phyloP scores from a whole-genome alignment of 2,113 vertebrate species.

The Ornithorhynchus anatinus region DNA sequence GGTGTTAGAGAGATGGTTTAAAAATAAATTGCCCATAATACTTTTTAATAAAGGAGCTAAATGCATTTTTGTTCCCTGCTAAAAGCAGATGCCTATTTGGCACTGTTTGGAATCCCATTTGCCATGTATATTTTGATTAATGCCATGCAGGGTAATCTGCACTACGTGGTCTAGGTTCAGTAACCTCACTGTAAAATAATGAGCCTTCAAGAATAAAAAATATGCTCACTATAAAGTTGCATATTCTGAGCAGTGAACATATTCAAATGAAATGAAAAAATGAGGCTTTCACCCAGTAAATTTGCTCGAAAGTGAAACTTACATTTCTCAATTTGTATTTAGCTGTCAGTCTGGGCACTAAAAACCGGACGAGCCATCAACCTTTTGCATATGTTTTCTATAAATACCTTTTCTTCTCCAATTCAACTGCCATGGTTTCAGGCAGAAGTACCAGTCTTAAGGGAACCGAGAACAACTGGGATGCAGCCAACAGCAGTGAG shows the following conservation, averaged over 20 bases:
- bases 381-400: constrained; percentile 81
- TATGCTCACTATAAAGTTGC: constrained; percentile 77
- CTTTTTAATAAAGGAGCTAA: constrained; percentile 70
- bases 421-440: constrained; percentile 64
- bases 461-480: constrained; percentile 73
- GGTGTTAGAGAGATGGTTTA: constrained; percentile 71
- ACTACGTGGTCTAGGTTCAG: constrained; percentile 73
- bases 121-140: constrained; percentile 90
- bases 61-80: constrained; percentile 68
- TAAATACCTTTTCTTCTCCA: constrained; percentile 80
- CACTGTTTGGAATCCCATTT: constrained; percentile 76
- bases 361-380: constrained; percentile 75
- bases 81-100: constrained; percentile 74
- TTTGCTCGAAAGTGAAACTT: constrained; percentile 74
- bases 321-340: constrained; percentile 77
- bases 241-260: constrained; percentile 74
- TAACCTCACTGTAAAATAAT: constrained; percentile 90
- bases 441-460: constrained; percentile 75
- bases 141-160: constrained; percentile 74
- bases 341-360: constrained; percentile 75
- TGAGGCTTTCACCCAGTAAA: constrained; percentile 79
- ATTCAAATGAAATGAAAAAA: constrained; percentile 85
- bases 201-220: constrained; percentile 90
- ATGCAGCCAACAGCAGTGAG: constrained; percentile 75
- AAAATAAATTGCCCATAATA: constrained; percentile 78